Evolutionary conservation across 2,113 vertebrate species (phyloP).

Genomic region (Nothoprocta perdicaria): DNA sequence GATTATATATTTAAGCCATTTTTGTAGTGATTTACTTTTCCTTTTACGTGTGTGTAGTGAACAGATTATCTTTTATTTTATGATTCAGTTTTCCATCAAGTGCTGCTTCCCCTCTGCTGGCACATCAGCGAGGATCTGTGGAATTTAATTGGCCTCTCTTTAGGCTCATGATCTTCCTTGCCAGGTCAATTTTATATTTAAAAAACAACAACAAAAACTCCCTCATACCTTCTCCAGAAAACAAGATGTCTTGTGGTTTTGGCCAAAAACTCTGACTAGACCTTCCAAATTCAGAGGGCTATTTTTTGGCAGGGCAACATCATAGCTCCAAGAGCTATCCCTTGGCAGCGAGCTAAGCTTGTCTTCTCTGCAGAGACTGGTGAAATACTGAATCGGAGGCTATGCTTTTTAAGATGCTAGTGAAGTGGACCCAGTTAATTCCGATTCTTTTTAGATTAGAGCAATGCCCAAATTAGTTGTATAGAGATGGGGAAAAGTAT

Average conservation of each 20-base stretch:
- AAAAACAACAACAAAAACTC: not conserved
- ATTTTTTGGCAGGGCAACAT: constrained; percentile 1
- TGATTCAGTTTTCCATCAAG: constrained; percentile 60
- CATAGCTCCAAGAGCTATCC: not conserved
- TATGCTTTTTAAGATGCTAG: not conserved
- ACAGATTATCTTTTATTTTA: constrained; percentile 61
- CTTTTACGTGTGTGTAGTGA: constrained; percentile 55
- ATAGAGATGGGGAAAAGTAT: not conserved
- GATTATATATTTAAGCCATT: constrained; percentile 42
- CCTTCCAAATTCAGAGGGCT: constrained; percentile 13
- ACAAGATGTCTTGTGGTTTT: no score
- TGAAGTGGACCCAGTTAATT: not conserved
- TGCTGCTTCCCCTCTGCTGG: constrained; percentile 45
- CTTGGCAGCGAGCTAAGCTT: not conserved
- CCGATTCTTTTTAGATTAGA: not conserved
- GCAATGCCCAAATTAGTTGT: not conserved
- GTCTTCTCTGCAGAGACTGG: not conserved
- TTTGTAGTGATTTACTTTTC: constrained; percentile 51
- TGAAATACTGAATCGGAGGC: not conserved
- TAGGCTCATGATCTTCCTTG: constrained; percentile 41
- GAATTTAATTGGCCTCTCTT: constrained; percentile 60
- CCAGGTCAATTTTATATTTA: constrained; percentile 27
- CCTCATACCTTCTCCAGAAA: not conserved
- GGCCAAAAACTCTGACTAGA: not conserved
- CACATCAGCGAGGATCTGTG: constrained; percentile 59